Percentiles rank a stretch among this genome's conserved stretches.
These are phyloP conservation scores for Hydractinia echinata DNA, from an alignment of 30 jellyfish, hydroid and myxozoan species.

Conservation along the genomic window DNA sequence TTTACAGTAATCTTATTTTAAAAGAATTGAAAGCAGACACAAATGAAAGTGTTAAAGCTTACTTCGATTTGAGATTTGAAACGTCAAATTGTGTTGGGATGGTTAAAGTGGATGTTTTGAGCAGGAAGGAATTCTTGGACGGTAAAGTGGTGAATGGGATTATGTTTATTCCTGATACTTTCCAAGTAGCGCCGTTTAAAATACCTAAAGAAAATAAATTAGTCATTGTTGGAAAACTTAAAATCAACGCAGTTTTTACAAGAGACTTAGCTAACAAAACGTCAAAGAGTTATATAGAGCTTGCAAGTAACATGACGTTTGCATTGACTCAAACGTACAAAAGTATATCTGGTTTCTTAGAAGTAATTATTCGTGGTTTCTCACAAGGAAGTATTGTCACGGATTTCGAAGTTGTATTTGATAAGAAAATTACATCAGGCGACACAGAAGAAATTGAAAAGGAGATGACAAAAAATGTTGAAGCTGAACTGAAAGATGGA, in stretches of 20 bases:
- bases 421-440: neutral
- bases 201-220: neutral
- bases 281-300: neutral
- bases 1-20: too few relatives aligned
- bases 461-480: neutral
- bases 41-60: too few relatives aligned
- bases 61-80: too few relatives aligned
- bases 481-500: too few relatives aligned
- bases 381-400: neutral
- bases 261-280: neutral
- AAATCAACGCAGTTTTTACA: neutral
- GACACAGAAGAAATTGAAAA: neutral
- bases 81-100: too few relatives aligned
- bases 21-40: too few relatives aligned
- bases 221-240: neutral
- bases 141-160: too few relatives aligned
- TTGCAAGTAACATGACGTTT: neutral
- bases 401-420: neutral
- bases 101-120: too few relatives aligned
- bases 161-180: too few relatives aligned
- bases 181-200: too few relatives aligned
- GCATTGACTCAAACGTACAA: neutral
- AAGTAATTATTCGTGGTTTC: neutral
- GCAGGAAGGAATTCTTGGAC: too few relatives aligned
- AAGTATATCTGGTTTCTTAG: neutral